These are phyloP conservation scores for Propithecus coquereli DNA, from an alignment of 2,113 vertebrate species.

Conservation along the genomic window DNA sequence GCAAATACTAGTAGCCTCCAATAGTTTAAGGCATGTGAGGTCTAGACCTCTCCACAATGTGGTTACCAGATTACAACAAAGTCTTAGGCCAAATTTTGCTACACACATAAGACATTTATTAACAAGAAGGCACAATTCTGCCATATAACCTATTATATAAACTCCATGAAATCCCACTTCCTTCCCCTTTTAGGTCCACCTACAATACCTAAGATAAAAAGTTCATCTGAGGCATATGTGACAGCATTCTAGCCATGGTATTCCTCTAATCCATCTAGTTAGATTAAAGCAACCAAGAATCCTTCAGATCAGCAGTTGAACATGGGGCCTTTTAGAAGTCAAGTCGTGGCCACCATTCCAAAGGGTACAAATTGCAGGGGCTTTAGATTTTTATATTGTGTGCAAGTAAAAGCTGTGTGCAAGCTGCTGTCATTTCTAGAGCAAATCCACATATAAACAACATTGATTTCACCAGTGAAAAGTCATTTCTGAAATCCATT, in stretches of 20 bases:
- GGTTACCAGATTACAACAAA: neutral
- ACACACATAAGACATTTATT: neutral
- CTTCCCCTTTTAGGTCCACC: neutral
- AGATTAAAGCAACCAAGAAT: neutral
- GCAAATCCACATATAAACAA: neutral
- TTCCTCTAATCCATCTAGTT: neutral
- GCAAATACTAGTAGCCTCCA: neutral
- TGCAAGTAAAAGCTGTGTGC: neutral
- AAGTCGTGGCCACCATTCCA: neutral
- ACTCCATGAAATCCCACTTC: neutral
- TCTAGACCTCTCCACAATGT: neutral
- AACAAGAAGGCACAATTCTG: neutral
- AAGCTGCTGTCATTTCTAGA: constrained; percentile 24
- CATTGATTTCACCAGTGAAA: constrained; percentile 7
- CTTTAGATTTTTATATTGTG: neutral
- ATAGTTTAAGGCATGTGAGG: neutral
- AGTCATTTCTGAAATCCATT: constrained; percentile 19
- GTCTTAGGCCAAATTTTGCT: neutral
- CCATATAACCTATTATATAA: neutral
- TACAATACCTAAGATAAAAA: neutral
- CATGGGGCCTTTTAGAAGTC: neutral
- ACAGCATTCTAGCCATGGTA: neutral
- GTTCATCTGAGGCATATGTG: neutral
- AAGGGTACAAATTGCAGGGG: neutral
- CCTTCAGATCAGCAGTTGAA: neutral